A percentile compares a stretch with the other conserved stretches of the same genome.
Evolutionary conservation across 2,797 vertebrate genomes (phyloP).

Genomic region (Hoplostethus mediterraneus): DNA sequence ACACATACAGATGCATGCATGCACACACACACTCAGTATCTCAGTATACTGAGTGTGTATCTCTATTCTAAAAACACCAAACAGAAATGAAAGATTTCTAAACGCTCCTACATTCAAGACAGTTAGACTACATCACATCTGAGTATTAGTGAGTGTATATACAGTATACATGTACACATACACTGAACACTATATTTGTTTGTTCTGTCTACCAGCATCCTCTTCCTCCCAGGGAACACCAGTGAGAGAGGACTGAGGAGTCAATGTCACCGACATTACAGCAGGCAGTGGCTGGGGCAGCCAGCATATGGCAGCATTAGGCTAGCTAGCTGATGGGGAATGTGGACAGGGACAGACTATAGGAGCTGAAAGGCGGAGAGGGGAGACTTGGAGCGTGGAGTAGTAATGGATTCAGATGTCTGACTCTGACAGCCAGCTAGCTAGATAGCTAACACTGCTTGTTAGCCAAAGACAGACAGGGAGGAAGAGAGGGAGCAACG

Average conservation of each 20-base stretch:
- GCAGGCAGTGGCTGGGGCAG: conserved; percentile 7
- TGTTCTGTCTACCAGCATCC: neutral
- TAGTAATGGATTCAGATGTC: conserved; percentile 55
- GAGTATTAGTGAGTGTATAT: neutral
- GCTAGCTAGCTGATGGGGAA: conserved; percentile 32
- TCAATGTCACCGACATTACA: conserved; percentile 3
- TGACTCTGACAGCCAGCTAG: conserved; percentile 23
- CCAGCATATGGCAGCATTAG: conserved; percentile 29
- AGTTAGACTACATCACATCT: neutral
- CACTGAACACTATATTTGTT: neutral
- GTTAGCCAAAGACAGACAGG: conserved; percentile 49
- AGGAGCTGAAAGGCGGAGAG: conserved; percentile 38
- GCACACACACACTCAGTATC: neutral
- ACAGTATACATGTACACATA: neutral
- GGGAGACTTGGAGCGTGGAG: conserved; percentile 30
- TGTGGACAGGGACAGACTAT: conserved; percentile 11
- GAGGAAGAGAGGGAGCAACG: conserved; percentile 8
- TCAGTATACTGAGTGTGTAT: no score
- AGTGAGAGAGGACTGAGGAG: conserved; percentile 8
- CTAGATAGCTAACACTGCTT: conserved; percentile 48
- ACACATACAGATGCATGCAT: conserved; percentile 1
- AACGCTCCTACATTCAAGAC: neutral
- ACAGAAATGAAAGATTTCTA: neutral
- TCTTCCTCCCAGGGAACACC: neutral
- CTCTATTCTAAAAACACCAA: neutral